A percentile compares a stretch with the other conserved stretches of the same genome.
These are phyloP conservation scores for Bombyx mandarina DNA, from an alignment of 1,140 invertebrate genomes.

Conservation along the genomic window DNA sequence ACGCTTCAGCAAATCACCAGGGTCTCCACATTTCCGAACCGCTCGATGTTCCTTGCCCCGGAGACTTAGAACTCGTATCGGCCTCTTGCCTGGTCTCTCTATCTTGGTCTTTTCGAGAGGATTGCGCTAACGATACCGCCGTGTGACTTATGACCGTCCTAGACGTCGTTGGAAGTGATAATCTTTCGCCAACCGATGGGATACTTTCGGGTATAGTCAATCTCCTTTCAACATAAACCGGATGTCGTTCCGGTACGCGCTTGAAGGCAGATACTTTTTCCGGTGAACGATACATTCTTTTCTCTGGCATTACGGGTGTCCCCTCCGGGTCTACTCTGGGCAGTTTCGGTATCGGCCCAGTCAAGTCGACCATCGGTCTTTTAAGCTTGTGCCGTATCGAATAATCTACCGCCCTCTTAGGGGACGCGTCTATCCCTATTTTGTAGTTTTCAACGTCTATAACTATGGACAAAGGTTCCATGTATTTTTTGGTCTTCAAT, in stretches of 20 bases:
- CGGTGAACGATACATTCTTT: slow-evolving; percentile 21
- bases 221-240: slow-evolving; percentile 27
- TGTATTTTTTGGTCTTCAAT: slow-evolving; percentile 48
- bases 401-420: slow-evolving; percentile 58
- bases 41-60: slow-evolving; percentile 36
- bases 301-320: slow-evolving; percentile 15
- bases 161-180: slow-evolving; percentile 31
- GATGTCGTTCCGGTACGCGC: slow-evolving; percentile 27
- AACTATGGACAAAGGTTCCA: slow-evolving; percentile 61
- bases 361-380: slow-evolving; percentile 30
- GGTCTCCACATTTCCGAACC: slow-evolving; percentile 57
- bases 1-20: slow-evolving; percentile 28
- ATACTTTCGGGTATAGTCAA: slow-evolving; percentile 43
- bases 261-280: slow-evolving; percentile 34
- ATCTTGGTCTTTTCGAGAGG: slow-evolving; percentile 20
- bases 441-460: slow-evolving; percentile 66
- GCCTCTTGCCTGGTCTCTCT: slow-evolving; percentile 30
- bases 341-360: slow-evolving; percentile 40
- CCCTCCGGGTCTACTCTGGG: slow-evolving; percentile 36
- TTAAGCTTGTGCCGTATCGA: slow-evolving; percentile 55
- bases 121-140: slow-evolving; percentile 47
- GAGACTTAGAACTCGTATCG: slow-evolving; percentile 43
- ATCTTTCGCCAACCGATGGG: slow-evolving; percentile 25
- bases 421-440: slow-evolving; percentile 61
- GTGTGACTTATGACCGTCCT: slow-evolving; percentile 60